A percentile compares a stretch with the other conserved stretches of the same genome.
Evolutionary conservation across 1,140 invertebrate genomes (phyloP).

Genomic region (Scaptomyza graminum): DNA sequence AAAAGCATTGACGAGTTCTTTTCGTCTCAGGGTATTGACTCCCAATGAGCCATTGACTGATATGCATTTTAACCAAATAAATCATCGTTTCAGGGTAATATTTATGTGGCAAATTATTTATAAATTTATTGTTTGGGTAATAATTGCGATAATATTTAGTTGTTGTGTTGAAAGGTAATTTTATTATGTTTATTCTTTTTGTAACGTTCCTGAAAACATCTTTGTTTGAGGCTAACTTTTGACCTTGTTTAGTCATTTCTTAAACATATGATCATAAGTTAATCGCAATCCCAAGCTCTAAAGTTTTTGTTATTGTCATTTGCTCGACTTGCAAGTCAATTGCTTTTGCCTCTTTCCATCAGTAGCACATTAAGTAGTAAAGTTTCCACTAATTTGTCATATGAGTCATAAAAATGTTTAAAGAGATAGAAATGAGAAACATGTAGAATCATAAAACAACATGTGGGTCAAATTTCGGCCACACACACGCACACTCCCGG

Average conservation of each 20-base stretch:
- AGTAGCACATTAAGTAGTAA: slow-evolving; percentile 34
- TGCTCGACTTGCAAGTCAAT: slow-evolving; percentile 14
- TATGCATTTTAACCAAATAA: slow-evolving; percentile 11
- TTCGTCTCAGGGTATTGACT: slow-evolving; percentile 13
- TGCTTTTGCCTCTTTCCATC: slow-evolving; percentile 20
- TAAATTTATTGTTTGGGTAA: not conserved
- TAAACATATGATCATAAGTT: not conserved
- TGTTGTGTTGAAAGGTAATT: not conserved
- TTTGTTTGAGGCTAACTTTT: no score
- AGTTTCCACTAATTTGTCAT: slow-evolving; percentile 56
- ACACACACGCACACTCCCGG: slow-evolving; percentile 11
- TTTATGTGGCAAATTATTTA: not conserved
- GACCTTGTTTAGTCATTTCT: no score
- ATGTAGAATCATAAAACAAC: slow-evolving; percentile 22
- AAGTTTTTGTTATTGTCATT: not conserved
- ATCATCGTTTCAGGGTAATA: slow-evolving; percentile 1
- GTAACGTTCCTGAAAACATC: no score
- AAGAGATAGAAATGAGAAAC: slow-evolving; percentile 8
- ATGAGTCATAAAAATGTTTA: slow-evolving; percentile 46
- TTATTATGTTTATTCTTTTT: no score
- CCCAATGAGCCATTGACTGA: slow-evolving; percentile 21
- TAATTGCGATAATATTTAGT: not conserved
- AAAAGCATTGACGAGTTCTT: slow-evolving; percentile 21
- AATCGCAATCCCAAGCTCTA: not conserved
- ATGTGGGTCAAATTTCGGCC: slow-evolving; percentile 43